Base-by-base conservation (phyloP, 2,113 vertebrate species). In the Morone saxatilis region DNA sequence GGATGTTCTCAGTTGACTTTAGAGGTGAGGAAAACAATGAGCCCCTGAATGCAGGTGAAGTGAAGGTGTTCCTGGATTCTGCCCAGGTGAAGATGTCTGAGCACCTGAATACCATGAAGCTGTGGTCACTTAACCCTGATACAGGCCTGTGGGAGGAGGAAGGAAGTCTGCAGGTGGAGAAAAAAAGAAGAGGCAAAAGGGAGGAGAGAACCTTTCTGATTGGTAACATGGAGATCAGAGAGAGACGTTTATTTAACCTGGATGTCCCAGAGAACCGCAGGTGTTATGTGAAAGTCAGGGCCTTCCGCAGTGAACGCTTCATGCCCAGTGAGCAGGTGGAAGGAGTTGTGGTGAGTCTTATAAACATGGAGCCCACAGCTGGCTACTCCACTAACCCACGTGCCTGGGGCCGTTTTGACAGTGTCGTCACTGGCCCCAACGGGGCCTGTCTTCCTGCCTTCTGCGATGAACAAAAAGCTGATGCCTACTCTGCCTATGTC, bases 1-100 rank as follows among this genome's bases (percentile, higher is more conserved):
- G 98, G 65, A 99, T 99, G 98, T 99, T 99, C 90, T 99, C 98
- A 0, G 95, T 99, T 79, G 98, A 99, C 86, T 99, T 99, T 84
- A 96, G 94, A 0, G 93, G 96, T 0, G 97, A 98, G 76, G 92
- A 89, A 71, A 96, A 94, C 51, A 96, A 94, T 0, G 97, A 99
- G 80, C 89, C 96, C 1, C 96, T 99, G 51, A 98, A 98, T 1
- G 98, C 96, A 8, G 98, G 98, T 22, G 93, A 97, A 5, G 98
- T 99, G 54, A 98, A 97, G 76, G 97, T 99, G 56, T 96, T 96
- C 22, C 93, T 99, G 11, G 98, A 99, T 75, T 95, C 98, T 0
- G 89, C 95, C 53, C 97, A 99, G 88, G 96, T 99, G 43, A 96
- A 93, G 88, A 98, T 99, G 96, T 89, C 96, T 0, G 96, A 98